Conservation (phyloP, 2,888 invertebrate species). For the Drosophila mercatorum region DNA sequence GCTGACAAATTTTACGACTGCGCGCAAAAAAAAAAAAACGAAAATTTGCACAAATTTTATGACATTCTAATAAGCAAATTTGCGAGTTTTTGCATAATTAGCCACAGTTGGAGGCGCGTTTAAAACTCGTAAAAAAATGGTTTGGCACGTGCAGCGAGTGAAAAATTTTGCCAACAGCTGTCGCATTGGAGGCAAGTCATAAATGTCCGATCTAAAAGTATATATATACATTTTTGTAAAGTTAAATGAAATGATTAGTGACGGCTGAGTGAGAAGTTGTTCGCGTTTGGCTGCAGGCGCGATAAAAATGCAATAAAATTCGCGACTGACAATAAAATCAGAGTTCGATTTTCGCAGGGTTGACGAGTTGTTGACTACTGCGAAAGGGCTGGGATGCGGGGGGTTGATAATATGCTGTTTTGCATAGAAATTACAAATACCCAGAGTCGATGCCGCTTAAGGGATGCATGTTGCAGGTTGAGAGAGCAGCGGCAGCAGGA, state of each 20-base stretch:
- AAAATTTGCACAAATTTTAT: conserved; percentile 59
- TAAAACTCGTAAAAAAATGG: conserved; percentile 59
- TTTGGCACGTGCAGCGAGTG: conserved; percentile 58
- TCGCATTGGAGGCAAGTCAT: conserved; percentile 57
- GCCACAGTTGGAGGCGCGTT: conserved; percentile 46
- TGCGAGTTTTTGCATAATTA: conserved; percentile 70
- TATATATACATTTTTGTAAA: conserved; percentile 67
- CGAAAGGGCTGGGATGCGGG: conserved; percentile 17
- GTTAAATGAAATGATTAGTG: conserved; percentile 80
- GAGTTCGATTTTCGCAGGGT: conserved; percentile 64
- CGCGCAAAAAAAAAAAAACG: conserved; percentile 14
- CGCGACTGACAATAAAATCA: conserved; percentile 51
- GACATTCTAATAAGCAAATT: conserved; percentile 74
- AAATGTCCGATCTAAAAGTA: conserved; percentile 58
- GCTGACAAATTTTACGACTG: conserved; percentile 50
- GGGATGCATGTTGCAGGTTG: conserved; percentile 36
- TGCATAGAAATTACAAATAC: conserved; percentile 52
- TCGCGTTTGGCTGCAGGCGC: conserved; percentile 59
- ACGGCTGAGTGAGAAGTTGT: conserved; percentile 66
- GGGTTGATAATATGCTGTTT: conserved; percentile 30
- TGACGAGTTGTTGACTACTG: conserved; percentile 46
- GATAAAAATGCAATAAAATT: conserved; percentile 82
- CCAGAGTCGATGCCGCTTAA: conserved; percentile 3
- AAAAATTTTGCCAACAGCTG: conserved; percentile 51
- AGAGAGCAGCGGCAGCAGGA: neutral